Base-by-base conservation (phyloP, 2,888 invertebrate species). In the Holacanthella duospinosa region DNA sequence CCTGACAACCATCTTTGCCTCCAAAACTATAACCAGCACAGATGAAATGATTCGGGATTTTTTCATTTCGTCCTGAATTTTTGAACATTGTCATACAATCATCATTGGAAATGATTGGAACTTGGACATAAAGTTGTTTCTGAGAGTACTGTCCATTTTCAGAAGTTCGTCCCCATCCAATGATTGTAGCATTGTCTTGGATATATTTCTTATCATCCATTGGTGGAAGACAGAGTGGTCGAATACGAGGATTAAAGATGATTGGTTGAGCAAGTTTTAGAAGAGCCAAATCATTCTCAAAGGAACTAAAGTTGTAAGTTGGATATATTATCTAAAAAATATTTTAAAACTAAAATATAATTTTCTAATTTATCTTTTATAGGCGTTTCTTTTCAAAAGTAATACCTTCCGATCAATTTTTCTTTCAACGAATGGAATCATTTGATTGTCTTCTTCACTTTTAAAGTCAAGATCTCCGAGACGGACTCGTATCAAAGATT, bases 121-220 rank as follows among this genome's bases (percentile, higher is more conserved):
- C 91, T 21, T 88, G 84, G 0, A 93, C 93, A 78, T 93, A 90
- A 78, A 93, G 93, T n/a, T 93, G 80, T 19, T 91, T 85, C 74
- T 61, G 66, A 19, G 64, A 66, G 28, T 64, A 64, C 28, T 64
- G 59, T 75, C 74, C 75, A 88, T 89, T 88, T 79, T 93, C 93
- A 70, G 90, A 92, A 0, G 93, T 82, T 64, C 93, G 79, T 0
- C 93, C 93, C 93, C 93, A 93, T 64, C 93, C 93, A 0, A 93
- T 93, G 71, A 93, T 93, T 75, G 84, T 86, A 1, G 92, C 93
- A 0, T 86, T 89, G 74, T 85, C 83, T 0, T 91, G 90, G 3
- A 93, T 89, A 75, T 86, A 93, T 29, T 63, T 62, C 26, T 75
- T 71, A 64, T 88, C 87, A 74, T 92, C 91, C 62, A 84, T 84